Evolutionary conservation across 2,888 invertebrate genomes (phyloP).

Genomic region (Chrysolina oricalcia): DNA sequence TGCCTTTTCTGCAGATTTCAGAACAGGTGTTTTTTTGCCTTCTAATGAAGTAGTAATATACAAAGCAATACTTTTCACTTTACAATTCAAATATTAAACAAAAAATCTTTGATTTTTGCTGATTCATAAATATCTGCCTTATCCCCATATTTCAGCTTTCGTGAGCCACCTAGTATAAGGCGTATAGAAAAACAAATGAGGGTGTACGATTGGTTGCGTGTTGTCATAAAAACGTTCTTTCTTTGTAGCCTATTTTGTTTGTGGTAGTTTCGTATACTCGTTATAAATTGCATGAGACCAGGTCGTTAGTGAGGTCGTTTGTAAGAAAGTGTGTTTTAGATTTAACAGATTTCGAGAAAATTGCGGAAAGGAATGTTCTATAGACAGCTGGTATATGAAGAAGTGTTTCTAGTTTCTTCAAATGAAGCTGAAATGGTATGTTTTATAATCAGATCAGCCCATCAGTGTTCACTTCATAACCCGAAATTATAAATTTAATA

Average conservation of each 20-base stretch:
- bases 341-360: constrained; percentile 34
- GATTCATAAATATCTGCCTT: background rate
- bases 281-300: constrained; percentile 40
- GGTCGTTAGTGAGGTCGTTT: constrained; percentile 42
- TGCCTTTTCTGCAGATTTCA: too few species aligned
- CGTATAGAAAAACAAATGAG: constrained; percentile 8
- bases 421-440: background rate
- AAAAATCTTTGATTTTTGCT: background rate
- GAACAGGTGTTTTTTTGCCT: too few species aligned
- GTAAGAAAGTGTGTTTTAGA: constrained; percentile 35
- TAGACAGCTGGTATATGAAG: background rate
- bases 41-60: too few species aligned
- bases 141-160: background rate
- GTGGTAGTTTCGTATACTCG: constrained; percentile 34
- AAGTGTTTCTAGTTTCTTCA: background rate
- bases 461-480: background rate
- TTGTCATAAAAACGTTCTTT: constrained; percentile 33
- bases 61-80: too few species aligned
- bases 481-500: too few species aligned
- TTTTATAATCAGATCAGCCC: background rate
- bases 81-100: too few species aligned
- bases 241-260: constrained; percentile 42
- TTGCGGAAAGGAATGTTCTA: constrained; percentile 4
- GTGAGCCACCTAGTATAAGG: constrained; percentile 20
- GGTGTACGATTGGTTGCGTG: constrained; percentile 39